Conservation (phyloP, 2,113 vertebrate genomes). For the Pluvianellus socialis region DNA sequence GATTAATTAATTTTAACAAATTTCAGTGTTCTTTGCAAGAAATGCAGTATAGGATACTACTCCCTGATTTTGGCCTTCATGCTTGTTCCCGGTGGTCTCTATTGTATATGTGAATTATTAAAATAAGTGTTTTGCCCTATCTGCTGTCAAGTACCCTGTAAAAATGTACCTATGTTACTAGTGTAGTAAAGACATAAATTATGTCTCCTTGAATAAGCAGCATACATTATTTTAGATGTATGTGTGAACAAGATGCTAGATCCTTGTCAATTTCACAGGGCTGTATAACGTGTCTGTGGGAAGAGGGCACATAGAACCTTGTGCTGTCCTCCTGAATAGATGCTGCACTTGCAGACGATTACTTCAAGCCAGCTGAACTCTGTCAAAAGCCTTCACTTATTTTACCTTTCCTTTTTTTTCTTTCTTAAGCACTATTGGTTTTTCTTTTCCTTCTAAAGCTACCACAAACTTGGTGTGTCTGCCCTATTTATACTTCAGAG, state of each 20-base stretch:
- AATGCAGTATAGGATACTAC: neutral
- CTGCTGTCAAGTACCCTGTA: neutral
- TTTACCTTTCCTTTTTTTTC: neutral
- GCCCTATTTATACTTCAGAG: neutral
- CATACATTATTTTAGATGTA: neutral
- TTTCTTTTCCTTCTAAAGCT: neutral
- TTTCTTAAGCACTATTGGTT: neutral
- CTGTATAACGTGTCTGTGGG: neutral
- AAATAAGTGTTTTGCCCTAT: neutral
- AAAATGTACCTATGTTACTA: neutral
- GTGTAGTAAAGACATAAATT: neutral
- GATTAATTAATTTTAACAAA: neutral
- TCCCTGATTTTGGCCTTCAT: neutral
- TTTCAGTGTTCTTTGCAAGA: neutral
- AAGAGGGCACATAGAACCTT: neutral
- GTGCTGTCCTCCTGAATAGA: neutral
- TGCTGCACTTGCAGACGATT: neutral
- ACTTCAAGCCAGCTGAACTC: neutral
- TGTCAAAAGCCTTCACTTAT: neutral
- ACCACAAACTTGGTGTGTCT: neutral
- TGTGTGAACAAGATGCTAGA: neutral
- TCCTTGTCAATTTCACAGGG: neutral
- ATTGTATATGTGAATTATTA: neutral
- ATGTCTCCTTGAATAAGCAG: neutral
- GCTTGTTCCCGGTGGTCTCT: neutral